Conservation (phyloP, 2,888 invertebrate genomes). For the Agriopis aurantiaria region DNA sequence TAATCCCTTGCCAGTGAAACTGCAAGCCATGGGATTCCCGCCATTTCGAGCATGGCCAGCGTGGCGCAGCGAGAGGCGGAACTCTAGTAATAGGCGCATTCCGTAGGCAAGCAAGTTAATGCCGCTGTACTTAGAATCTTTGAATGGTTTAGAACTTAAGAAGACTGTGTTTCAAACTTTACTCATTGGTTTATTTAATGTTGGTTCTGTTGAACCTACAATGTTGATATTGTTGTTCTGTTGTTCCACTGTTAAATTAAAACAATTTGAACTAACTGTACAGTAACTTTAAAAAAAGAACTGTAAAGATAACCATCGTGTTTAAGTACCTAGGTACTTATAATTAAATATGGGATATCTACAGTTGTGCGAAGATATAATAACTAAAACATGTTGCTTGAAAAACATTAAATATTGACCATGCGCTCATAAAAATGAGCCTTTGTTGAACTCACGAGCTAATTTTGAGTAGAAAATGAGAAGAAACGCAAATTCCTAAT, state of each 20-base stretch:
- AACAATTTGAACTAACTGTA: no score
- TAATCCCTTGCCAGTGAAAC: neutral
- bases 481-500: no score
- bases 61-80: slow-evolving; percentile 69
- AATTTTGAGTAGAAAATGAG: no score
- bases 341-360: no score
- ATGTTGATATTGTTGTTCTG: neutral
- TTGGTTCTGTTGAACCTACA: neutral
- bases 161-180: slow-evolving; percentile 41
- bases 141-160: slow-evolving; percentile 59
- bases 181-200: neutral
- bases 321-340: no score
- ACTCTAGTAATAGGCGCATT: slow-evolving; percentile 77
- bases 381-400: no score
- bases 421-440: no score
- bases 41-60: slow-evolving; percentile 3
- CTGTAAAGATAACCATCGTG: no score
- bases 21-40: slow-evolving; percentile 9
- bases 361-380: no score
- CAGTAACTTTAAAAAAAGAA: no score
- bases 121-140: slow-evolving; percentile 65
- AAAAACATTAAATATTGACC: no score
- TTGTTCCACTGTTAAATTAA: neutral
- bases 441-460: no score
- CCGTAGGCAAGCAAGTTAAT: slow-evolving; percentile 71